Evolutionary conservation across 2,888 invertebrate species (phyloP).

Genomic region (Drosophila dives): DNA sequence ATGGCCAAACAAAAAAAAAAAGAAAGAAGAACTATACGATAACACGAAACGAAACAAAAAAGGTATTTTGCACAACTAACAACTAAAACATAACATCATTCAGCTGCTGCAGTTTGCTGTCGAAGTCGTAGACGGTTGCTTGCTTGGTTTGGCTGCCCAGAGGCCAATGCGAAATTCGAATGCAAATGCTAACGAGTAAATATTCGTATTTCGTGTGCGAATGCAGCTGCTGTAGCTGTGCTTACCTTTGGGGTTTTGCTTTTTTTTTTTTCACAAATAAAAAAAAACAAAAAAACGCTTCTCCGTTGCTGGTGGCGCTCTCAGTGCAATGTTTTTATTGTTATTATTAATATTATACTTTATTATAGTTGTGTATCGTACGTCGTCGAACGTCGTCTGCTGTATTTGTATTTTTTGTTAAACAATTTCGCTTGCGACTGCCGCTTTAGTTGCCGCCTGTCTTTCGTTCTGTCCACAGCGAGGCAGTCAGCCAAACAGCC

Average conservation of each 20-base stretch:
- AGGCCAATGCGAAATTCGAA: conserved; percentile 36
- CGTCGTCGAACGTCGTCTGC: conserved; percentile 24
- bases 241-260: conserved; percentile 46
- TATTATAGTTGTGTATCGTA: conserved; percentile 42
- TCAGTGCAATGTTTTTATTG: conserved; percentile 26
- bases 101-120: conserved; percentile 47
- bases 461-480: conserved; percentile 76
- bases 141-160: conserved; percentile 16
- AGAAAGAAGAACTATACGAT: conserved; percentile 20
- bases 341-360: conserved; percentile 48
- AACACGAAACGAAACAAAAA: conserved; percentile 37
- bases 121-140: conserved; percentile 25
- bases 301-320: conserved; percentile 13
- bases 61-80: conserved; percentile 54
- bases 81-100: conserved; percentile 56
- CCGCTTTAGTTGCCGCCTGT: conserved; percentile 75
- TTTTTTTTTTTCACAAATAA: conserved; percentile 11
- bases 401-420: conserved; percentile 48
- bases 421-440: conserved; percentile 61
- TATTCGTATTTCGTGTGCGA: conserved; percentile 32
- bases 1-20: conserved; percentile 29
- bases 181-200: conserved; percentile 36
- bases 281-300: conserved; percentile 25
- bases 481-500: conserved; percentile 72
- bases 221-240: conserved; percentile 47